Percentiles rank a stretch among this genome's conserved stretches.
These are phyloP conservation scores for Eulemur rubriventer DNA, from an alignment of 2,797 vertebrate species.

Conservation along the genomic window DNA sequence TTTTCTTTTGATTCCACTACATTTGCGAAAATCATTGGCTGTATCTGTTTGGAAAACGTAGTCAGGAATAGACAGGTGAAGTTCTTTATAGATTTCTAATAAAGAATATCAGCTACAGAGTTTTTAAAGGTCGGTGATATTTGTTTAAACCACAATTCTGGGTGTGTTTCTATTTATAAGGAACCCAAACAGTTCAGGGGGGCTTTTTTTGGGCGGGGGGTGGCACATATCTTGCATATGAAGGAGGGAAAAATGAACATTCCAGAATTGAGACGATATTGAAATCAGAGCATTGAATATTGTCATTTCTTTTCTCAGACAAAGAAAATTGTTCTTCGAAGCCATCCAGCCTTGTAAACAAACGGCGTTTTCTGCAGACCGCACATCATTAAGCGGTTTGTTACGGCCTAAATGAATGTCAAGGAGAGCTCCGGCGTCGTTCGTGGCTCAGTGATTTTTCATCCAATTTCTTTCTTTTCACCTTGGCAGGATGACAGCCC, in stretches of 20 bases:
- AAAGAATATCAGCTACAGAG: background rate
- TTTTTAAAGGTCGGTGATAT: rapidly evolving
- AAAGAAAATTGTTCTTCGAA: conserved; percentile 30
- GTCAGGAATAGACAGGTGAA: too few species aligned
- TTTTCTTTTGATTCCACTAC: background rate
- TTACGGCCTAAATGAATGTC: conserved; percentile 78
- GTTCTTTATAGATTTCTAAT: background rate
- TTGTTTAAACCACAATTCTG: too few species aligned
- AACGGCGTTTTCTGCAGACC: conserved; percentile 65
- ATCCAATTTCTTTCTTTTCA: conserved; percentile 66
- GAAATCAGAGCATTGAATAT: background rate
- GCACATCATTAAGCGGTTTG: conserved; percentile 75
- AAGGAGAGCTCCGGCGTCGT: conserved; percentile 74
- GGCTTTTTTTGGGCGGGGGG: background rate
- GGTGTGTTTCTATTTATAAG: background rate
- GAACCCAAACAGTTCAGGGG: background rate
- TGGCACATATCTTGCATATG: background rate
- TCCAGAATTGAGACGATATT: background rate
- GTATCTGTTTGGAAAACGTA: rapidly evolving
- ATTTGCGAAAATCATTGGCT: too few species aligned
- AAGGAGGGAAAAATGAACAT: background rate
- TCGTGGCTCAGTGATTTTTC: conserved; percentile 76
- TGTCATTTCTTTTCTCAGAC: background rate
- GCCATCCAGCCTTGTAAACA: conserved; percentile 61
- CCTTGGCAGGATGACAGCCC: conserved; percentile 45